These are phyloP conservation scores for Drosophila pseudotalamancana DNA, from an alignment of 2,888 invertebrate genomes.

Conservation along the genomic window DNA sequence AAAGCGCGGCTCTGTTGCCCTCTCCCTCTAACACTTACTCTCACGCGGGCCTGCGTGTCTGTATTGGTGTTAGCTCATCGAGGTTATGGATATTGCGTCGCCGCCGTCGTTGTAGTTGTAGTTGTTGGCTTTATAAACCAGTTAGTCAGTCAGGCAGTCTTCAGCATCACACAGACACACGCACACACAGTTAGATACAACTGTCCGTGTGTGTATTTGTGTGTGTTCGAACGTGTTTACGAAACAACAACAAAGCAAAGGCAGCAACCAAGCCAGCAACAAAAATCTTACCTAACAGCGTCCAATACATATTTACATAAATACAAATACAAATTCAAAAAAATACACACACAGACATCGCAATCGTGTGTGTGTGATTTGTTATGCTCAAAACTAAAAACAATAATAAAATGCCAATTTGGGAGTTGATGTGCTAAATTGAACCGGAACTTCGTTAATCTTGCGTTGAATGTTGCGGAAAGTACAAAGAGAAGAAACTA, in stretches of 20 bases:
- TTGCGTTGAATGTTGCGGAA: neutral
- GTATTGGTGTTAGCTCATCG: constrained; percentile 76
- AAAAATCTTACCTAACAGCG: constrained; percentile 54
- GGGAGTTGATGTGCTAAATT: constrained; percentile 41
- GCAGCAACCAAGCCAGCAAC: constrained; percentile 37
- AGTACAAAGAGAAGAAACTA: neutral
- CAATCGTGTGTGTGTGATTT: constrained; percentile 35
- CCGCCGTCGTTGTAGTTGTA: constrained; percentile 43
- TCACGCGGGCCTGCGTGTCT: constrained; percentile 5
- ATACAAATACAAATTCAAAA: constrained; percentile 5
- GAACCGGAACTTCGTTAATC: constrained; percentile 43
- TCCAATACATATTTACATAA: constrained; percentile 35
- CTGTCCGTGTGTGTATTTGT: constrained; percentile 13
- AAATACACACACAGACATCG: constrained; percentile 18
- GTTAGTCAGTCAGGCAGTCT: constrained; percentile 72
- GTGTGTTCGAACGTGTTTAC: constrained; percentile 69
- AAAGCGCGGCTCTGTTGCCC: constrained; percentile 40
- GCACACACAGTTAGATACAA: constrained; percentile 2
- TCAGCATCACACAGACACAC: constrained; percentile 64
- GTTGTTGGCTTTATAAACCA: constrained; percentile 60
- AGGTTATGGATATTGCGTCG: constrained; percentile 77
- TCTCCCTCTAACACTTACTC: constrained; percentile 17
- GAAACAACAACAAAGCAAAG: constrained; percentile 56
- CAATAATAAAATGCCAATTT: constrained; percentile 49
- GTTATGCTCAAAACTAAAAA: constrained; percentile 13